phyloP scores from a whole-genome alignment of 1,140 invertebrate genomes.

The Calycopis cecrops region DNA sequence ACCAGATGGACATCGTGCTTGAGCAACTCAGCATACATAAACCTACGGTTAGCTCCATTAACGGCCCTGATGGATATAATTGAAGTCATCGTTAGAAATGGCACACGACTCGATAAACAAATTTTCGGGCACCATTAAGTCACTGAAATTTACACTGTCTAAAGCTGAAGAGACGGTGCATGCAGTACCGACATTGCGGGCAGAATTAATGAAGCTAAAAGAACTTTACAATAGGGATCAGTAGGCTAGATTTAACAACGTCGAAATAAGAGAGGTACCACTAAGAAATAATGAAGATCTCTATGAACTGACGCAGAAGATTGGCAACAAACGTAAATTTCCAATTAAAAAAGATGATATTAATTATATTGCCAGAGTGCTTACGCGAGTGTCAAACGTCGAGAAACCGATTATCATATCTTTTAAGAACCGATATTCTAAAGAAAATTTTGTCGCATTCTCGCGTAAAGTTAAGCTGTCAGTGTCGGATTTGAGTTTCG shows the following conservation, averaged over 20 bases:
- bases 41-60: constrained; percentile 20
- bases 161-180: constrained; percentile 11
- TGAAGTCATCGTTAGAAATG: constrained; percentile 22
- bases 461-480: neutral
- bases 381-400: neutral
- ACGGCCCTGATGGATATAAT: constrained; percentile 25
- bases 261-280: too few relatives aligned
- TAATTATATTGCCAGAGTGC: constrained; percentile 3
- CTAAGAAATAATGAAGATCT: too few relatives aligned
- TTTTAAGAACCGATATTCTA: constrained; percentile 14
- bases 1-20: constrained; percentile 22
- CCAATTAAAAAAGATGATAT: neutral
- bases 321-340: neutral
- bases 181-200: neutral
- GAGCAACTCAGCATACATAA: constrained; percentile 19
- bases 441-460: constrained; percentile 8
- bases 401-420: constrained; percentile 6
- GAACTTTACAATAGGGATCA: too few relatives aligned
- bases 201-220: neutral
- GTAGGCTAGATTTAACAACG: too few relatives aligned
- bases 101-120: constrained; percentile 20
- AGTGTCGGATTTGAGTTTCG: constrained; percentile 1
- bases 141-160: constrained; percentile 12
- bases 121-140: constrained; percentile 14
- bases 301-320: neutral